Base-by-base conservation (phyloP, 2,888 invertebrate genomes). In the Drosophila macrospina region DNA sequence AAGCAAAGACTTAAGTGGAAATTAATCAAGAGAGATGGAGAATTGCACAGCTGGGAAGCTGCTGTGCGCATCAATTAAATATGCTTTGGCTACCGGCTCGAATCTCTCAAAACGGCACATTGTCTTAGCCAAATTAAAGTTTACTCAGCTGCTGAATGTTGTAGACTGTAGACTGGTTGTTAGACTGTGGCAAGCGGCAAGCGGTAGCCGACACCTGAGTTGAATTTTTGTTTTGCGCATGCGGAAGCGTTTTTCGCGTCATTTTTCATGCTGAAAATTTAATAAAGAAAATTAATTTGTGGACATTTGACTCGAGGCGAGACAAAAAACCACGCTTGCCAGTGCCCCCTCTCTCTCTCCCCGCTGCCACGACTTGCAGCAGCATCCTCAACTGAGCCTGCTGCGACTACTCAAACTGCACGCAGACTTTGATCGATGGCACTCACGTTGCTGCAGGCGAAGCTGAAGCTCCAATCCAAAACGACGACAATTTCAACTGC, bases 181-280 rank as follows among this genome's bases (percentile, higher is more conserved):
- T 26, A n/a, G 69, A 52, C 62, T 45, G 34, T 45, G 34, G 47
- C 15, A 42, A 20, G 20, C 20, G 20, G 20, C 20, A 20, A 20
- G 41, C 34, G 44, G 52, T 61, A 42, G 69, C 51, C 69, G 84
- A 81, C 84, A 84, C 86, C 86, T 84, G 82, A 83, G 82, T 85
- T 78, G 61, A 77, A 75, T 70, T 62, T 62, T 67, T 45, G 32
- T 54, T 54, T 24, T 74, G 86, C 84, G 78, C 85, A 86, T 79
- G 86, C 86, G 86, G 87, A 86, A 86, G 86, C 86, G 87, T 87
- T 86, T 86, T 80, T 80, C 80, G 83, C 87, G 87, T 86, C 87
- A 86, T 86, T 87, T 87, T 87, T 87, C 86, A 87, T 86, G 85
- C 85, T 87, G 86, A 87, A 87, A 87, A 86, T 85, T 86, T 86